These are phyloP conservation scores for Psittacula derbiana DNA, from an alignment of 2,797 vertebrate genomes.

Conservation along the genomic window DNA sequence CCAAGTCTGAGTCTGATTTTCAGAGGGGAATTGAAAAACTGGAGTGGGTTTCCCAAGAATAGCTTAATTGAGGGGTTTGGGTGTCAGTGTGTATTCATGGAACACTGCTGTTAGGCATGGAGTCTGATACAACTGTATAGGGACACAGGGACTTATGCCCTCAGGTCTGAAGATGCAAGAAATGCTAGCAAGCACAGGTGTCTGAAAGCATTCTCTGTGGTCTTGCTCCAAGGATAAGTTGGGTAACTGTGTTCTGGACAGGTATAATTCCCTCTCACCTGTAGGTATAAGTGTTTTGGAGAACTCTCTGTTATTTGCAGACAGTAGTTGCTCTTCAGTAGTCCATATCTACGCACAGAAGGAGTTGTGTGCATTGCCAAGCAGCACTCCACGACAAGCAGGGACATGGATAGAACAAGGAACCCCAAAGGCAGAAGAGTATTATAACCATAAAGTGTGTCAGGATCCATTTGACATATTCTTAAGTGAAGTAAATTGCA, in stretches of 20 bases:
- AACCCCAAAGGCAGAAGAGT: not conserved
- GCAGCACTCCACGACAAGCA: not conserved
- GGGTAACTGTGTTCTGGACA: not conserved
- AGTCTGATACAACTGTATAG: not conserved
- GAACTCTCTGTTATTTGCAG: not conserved
- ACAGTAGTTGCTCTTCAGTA: not conserved
- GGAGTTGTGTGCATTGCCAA: not conserved
- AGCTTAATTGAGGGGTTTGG: not conserved
- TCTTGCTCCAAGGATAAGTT: not conserved
- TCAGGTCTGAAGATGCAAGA: not conserved
- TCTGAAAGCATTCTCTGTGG: not conserved
- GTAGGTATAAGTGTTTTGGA: not conserved
- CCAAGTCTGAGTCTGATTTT: not conserved
- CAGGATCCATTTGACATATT: not conserved
- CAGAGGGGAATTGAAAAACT: not conserved
- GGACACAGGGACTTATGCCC: fast-evolving
- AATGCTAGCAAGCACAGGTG: not conserved
- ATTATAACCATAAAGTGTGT: not conserved
- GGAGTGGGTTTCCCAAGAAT: not conserved
- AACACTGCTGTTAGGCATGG: not conserved
- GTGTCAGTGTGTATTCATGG: not conserved
- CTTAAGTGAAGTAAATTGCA: not conserved
- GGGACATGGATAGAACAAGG: not conserved
- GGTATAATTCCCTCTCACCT: not conserved
- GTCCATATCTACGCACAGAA: fast-evolving